Conservation (phyloP, 2,888 invertebrate species). For the Busseola fusca region DNA sequence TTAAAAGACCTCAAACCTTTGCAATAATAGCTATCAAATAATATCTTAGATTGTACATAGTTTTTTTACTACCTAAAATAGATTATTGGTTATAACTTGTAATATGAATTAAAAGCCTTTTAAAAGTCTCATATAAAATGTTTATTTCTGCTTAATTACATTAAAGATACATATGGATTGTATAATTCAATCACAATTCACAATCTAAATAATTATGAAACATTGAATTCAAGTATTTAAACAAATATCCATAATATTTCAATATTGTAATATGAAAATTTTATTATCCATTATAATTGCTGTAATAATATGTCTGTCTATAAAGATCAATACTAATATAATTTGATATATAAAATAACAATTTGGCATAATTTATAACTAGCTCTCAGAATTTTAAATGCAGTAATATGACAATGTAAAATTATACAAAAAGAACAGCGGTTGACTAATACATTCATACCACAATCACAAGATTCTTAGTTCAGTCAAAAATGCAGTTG, state of each 20-base stretch:
- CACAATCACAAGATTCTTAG: conserved; percentile 83
- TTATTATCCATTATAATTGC: conserved; percentile 57
- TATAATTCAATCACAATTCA: conserved; percentile 81
- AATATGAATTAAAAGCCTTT: conserved; percentile 69
- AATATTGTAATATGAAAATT: conserved; percentile 59
- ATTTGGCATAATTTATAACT: conserved; percentile 86
- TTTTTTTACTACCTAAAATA: conserved; percentile 10
- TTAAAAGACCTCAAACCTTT: conserved; percentile 91
- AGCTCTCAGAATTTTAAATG: conserved; percentile 84
- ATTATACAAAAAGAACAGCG: conserved; percentile 76
- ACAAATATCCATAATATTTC: conserved; percentile 59
- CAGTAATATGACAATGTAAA: conserved; percentile 80
- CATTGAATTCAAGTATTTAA: conserved; percentile 73
- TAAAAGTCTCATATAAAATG: conserved; percentile 89
- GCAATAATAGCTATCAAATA: conserved; percentile 65
- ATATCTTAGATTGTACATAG: conserved; percentile 17
- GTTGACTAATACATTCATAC: conserved; percentile 83
- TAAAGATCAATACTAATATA: conserved; percentile 71
- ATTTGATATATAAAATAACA: conserved; percentile 83
- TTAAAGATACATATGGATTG: conserved; percentile 85
- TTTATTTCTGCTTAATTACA: conserved; percentile 87
- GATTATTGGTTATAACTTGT: neutral
- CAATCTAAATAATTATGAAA: conserved; percentile 74
- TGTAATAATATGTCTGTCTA: conserved; percentile 64
- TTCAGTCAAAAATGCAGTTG: conserved; percentile 85